phyloP scores from a whole-genome alignment of 2,797 vertebrate genomes.

The Otolemur crassicaudatus region DNA sequence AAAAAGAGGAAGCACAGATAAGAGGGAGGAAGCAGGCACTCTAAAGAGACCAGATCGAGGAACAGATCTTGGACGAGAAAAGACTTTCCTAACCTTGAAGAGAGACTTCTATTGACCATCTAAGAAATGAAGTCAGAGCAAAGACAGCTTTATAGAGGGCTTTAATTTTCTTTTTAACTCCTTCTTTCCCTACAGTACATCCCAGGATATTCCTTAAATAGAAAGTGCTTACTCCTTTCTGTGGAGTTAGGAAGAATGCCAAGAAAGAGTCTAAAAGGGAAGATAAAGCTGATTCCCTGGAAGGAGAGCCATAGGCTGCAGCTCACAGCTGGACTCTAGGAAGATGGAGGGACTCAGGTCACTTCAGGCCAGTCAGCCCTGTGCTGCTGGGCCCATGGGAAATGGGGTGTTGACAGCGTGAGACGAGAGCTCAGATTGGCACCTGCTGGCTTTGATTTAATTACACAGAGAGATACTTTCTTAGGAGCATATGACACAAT shows the following conservation, averaged over 20 bases:
- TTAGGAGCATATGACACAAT: conserved; percentile 54
- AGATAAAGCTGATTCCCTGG: neutral
- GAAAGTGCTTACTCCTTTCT: neutral
- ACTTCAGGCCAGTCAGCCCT: conserved; percentile 3
- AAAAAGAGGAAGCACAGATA: neutral
- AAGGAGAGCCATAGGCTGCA: rapidly evolving
- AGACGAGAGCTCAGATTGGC: conserved; percentile 58
- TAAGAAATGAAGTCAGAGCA: conserved; percentile 27
- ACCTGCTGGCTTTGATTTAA: conserved; percentile 73
- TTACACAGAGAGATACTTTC: conserved; percentile 62
- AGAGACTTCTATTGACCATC: neutral
- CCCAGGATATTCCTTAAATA: neutral
- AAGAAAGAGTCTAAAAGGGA: neutral
- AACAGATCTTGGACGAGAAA: neutral
- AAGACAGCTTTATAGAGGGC: neutral
- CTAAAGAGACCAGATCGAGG: neutral
- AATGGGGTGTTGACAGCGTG: neutral
- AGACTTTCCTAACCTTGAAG: neutral
- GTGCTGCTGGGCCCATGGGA: neutral
- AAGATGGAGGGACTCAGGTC: neutral
- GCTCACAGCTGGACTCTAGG: neutral
- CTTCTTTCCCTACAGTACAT: neutral
- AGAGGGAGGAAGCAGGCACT: neutral
- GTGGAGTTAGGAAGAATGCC: neutral
- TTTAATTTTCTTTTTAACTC: neutral